Evolutionary conservation across 2,797 vertebrate genomes (phyloP).

Genomic region (Nasua narica): DNA sequence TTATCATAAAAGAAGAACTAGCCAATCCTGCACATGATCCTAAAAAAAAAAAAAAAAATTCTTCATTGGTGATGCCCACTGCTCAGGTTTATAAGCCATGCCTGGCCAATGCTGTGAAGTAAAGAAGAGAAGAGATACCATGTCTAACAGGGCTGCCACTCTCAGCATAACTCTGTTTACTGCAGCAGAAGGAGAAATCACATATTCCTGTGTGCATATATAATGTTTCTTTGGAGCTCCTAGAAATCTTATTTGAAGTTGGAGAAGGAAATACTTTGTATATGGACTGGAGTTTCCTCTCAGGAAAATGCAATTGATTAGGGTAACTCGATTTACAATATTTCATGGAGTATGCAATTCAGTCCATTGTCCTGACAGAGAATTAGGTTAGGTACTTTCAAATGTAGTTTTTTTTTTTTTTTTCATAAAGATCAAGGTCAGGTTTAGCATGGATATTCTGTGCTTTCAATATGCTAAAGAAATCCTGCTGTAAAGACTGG

Average conservation of each 20-base stretch:
- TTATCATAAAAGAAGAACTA: neutral
- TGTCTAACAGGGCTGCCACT: neutral
- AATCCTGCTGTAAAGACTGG: neutral
- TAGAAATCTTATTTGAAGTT: neutral
- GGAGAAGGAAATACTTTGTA: neutral
- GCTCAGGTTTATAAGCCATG: neutral
- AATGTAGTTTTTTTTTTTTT: neutral
- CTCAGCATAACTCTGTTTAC: neutral
- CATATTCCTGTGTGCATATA: neutral
- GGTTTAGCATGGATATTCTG: neutral
- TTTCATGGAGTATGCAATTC: neutral
- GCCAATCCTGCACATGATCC: neutral
- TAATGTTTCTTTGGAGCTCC: neutral
- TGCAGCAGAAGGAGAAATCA: neutral
- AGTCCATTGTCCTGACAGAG: neutral
- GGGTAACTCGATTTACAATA: neutral
- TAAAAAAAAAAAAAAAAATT: neutral
- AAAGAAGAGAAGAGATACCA: neutral
- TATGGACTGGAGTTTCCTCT: neutral
- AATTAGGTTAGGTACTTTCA: neutral
- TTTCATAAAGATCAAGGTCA: neutral
- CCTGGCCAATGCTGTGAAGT: no score
- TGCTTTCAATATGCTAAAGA: neutral
- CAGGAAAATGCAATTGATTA: neutral
- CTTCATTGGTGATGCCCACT: neutral